Conservation (phyloP, 2,113 vertebrate genomes). For the Chamaea fasciata region DNA sequence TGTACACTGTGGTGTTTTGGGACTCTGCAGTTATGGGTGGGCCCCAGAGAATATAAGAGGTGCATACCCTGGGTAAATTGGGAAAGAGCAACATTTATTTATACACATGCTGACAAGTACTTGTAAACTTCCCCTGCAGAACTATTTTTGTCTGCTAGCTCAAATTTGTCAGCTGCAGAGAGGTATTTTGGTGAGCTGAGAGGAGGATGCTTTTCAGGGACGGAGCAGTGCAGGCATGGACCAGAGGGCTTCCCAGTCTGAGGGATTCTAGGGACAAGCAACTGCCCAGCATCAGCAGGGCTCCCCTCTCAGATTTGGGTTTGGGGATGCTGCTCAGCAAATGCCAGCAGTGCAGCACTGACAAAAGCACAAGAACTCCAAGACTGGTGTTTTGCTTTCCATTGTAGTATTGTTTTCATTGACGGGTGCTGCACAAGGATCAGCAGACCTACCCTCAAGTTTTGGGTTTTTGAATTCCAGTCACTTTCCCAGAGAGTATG, state of each 20-base stretch:
- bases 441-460: not conserved
- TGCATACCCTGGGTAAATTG: not conserved
- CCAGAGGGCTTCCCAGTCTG: not conserved
- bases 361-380: not conserved
- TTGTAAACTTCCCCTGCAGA: slow-evolving; percentile 38
- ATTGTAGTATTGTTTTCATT: not conserved
- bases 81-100: slow-evolving; percentile 38
- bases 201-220: slow-evolving; percentile 43
- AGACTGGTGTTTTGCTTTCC: not conserved
- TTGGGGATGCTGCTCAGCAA: not conserved
- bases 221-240: not conserved
- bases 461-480: not conserved
- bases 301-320: not conserved
- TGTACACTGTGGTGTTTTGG: not conserved
- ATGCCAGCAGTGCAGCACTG: fast-evolving
- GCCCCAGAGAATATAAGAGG: not conserved
- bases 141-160: slow-evolving; percentile 27
- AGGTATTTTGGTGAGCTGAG: slow-evolving; percentile 31
- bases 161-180: slow-evolving; percentile 22
- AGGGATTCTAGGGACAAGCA: not conserved
- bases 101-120: not conserved
- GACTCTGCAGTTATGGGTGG: not conserved
- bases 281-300: not conserved
- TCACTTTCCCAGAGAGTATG: not conserved
- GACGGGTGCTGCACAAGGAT: not conserved